A percentile compares a stretch with the other conserved stretches of the same genome.
Conservation (phyloP, 2,113 vertebrate genomes). For the Nycticorax nycticorax region DNA sequence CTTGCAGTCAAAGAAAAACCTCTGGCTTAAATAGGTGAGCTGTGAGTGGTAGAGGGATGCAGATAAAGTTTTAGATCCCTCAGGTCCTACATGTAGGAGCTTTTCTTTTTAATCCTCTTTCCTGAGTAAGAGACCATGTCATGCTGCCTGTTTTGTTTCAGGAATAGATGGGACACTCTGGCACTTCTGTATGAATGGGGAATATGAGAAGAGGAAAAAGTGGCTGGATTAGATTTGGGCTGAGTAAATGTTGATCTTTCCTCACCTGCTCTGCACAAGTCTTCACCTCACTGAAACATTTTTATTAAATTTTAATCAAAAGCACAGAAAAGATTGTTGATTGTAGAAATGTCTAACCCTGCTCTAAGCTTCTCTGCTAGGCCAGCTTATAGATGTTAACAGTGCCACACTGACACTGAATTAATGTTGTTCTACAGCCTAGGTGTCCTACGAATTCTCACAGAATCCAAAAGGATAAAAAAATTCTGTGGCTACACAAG, state of each 20-base stretch:
- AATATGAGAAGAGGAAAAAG: constrained; percentile 68
- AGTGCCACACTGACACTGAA: not conserved
- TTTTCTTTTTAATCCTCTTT: not conserved
- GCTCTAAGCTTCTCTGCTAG: not conserved
- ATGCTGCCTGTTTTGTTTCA: constrained; percentile 26
- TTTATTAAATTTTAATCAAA: constrained; percentile 83
- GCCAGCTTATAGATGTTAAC: not conserved
- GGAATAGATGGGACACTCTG: not conserved
- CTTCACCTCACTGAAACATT: constrained; percentile 64
- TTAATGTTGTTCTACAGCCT: not conserved
- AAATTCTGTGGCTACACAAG: not conserved
- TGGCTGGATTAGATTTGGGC: constrained; percentile 57
- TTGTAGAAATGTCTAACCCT: constrained; percentile 46
- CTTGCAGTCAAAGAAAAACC: constrained; percentile 11
- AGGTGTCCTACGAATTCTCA: not conserved
- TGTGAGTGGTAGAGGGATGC: not conserved
- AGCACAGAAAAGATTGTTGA: constrained; percentile 75
- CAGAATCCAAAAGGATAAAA: not conserved
- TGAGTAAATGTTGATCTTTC: constrained; percentile 74
- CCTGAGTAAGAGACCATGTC: not conserved
- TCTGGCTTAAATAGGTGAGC: constrained; percentile 35
- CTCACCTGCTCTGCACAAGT: constrained; percentile 73
- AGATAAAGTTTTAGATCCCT: constrained; percentile 32
- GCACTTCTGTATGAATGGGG: constrained; percentile 43
- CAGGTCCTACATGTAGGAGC: not conserved